phyloP scores from a whole-genome alignment of 2,797 vertebrate genomes.

The Danio aesculapii region DNA sequence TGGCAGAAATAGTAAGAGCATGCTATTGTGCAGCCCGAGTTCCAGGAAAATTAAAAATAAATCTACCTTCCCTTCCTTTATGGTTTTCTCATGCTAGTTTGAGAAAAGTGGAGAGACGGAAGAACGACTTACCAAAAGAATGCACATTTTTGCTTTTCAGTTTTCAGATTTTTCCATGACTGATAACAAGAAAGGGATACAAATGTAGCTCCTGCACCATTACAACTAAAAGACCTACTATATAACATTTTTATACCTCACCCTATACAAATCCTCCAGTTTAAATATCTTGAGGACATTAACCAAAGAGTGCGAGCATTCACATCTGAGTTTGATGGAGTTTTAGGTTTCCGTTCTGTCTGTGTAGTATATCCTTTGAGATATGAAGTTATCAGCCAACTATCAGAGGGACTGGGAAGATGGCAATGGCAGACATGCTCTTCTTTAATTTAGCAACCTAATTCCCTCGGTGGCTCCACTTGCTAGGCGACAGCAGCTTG shows the following conservation, averaged over 20 bases:
- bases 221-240: slow-evolving; percentile 11
- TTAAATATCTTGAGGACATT: neutral
- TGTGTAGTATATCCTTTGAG: slow-evolving; percentile 46
- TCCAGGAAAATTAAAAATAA: neutral
- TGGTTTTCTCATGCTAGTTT: neutral
- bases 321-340: slow-evolving; percentile 19
- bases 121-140: neutral
- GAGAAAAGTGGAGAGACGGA: neutral
- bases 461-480: slow-evolving; percentile 46
- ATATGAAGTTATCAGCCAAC: slow-evolving; percentile 53
- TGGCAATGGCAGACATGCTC: slow-evolving; percentile 28
- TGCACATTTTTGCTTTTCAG: neutral
- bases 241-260: neutral
- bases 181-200: neutral
- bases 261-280: neutral
- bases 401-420: slow-evolving; percentile 42
- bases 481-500: slow-evolving; percentile 29
- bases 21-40: neutral
- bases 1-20: neutral
- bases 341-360: slow-evolving; percentile 34
- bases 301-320: slow-evolving; percentile 5
- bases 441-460: slow-evolving; percentile 53
- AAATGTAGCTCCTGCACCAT: neutral
- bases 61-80: neutral
- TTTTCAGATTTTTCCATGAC: slow-evolving; percentile 36